Conservation (phyloP, 2,797 vertebrate species). For the Menidia menidia region DNA sequence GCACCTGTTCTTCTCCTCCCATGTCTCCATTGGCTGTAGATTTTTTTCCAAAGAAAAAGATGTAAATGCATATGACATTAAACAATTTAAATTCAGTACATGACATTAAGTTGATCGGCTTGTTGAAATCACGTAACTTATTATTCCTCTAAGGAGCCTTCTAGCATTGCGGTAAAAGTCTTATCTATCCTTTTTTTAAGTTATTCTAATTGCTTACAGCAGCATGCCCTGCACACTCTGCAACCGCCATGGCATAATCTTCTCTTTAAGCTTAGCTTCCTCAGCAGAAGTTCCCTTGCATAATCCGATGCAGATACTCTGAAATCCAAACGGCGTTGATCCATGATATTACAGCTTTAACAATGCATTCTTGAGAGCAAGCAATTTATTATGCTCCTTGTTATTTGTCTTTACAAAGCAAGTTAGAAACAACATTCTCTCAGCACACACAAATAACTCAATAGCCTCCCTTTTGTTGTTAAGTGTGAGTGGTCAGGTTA, state of each 20-base stretch:
- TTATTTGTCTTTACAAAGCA: slow-evolving; percentile 49
- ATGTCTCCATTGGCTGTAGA: slow-evolving; percentile 26
- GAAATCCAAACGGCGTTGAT: slow-evolving; percentile 52
- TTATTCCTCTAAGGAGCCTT: slow-evolving; percentile 16
- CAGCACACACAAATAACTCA: slow-evolving; percentile 35
- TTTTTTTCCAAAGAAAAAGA: slow-evolving; percentile 10
- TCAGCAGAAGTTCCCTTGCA: slow-evolving; percentile 54
- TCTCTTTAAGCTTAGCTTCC: slow-evolving; percentile 51
- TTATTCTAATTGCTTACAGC: slow-evolving; percentile 65
- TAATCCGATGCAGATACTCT: slow-evolving; percentile 40
- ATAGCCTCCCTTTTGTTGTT: slow-evolving; percentile 16
- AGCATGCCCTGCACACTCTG: slow-evolving; percentile 41
- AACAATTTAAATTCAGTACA: slow-evolving; percentile 7
- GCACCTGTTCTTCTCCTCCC: slow-evolving; percentile 33
- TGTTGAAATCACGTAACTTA: slow-evolving; percentile 12
- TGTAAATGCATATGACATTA: not conserved
- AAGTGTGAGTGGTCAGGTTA: slow-evolving; percentile 25
- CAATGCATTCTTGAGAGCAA: slow-evolving; percentile 37
- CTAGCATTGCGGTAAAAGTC: slow-evolving; percentile 35
- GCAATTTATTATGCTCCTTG: slow-evolving; percentile 47
- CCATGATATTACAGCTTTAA: slow-evolving; percentile 53
- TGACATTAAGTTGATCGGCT: slow-evolving; percentile 15
- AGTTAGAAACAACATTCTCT: slow-evolving; percentile 32
- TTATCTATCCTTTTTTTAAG: slow-evolving; percentile 39
- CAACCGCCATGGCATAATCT: slow-evolving; percentile 51